These are phyloP conservation scores for Papilio machaon DNA, from an alignment of 1,140 invertebrate genomes.

Conservation along the genomic window DNA sequence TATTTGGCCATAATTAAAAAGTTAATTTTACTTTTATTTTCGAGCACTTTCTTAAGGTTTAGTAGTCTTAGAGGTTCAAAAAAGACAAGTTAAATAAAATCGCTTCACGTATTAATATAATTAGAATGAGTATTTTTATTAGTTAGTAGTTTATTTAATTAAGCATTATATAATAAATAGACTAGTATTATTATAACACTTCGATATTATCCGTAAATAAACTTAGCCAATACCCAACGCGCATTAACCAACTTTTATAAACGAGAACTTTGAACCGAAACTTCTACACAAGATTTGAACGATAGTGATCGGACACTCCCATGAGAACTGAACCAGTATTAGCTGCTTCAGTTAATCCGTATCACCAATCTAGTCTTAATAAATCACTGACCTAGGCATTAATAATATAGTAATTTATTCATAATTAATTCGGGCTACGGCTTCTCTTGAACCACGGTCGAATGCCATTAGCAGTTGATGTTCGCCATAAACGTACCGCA, in stretches of 20 bases:
- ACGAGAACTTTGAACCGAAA: background rate
- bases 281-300: background rate
- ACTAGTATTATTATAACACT: no score
- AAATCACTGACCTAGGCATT: background rate
- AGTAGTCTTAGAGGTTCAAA: no score
- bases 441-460: background rate
- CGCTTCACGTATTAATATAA: no score
- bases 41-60: no score
- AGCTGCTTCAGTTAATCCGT: background rate
- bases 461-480: no score
- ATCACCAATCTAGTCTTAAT: background rate
- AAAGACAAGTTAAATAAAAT: no score
- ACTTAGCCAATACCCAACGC: background rate
- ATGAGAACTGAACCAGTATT: background rate
- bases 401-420: background rate
- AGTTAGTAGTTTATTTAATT: no score
- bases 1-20: no score
- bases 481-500: no score
- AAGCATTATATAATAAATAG: no score
- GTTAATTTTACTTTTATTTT: no score
- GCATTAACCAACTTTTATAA: background rate
- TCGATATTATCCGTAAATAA: background rate
- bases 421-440: background rate
- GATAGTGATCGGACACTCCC: conserved; percentile 3
- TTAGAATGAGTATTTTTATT: no score